Percentiles rank a stretch among this genome's conserved stretches.
Conservation (phyloP, 2,888 invertebrate genomes). For the Hyppa rectilinea region DNA sequence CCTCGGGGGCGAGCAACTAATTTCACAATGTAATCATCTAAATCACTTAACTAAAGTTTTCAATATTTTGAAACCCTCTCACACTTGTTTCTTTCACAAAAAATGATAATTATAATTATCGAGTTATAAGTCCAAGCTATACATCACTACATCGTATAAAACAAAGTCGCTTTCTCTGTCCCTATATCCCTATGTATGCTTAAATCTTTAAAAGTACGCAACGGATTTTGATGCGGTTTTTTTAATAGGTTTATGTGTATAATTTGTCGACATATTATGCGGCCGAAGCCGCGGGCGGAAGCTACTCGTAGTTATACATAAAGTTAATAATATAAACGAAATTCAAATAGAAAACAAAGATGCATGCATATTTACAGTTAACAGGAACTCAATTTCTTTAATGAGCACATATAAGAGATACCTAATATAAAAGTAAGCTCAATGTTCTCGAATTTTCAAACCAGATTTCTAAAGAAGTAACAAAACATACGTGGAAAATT, state of each 20-base stretch:
- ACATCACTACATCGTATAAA: too few relatives aligned
- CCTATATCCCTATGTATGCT: too few relatives aligned
- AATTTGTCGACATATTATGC: too few relatives aligned
- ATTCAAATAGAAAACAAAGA: background rate
- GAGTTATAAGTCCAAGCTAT: too few relatives aligned
- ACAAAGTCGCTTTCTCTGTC: too few relatives aligned
- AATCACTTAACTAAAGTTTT: slow-evolving; percentile 29
- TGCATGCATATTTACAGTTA: background rate
- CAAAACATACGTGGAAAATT: slow-evolving; percentile 1
- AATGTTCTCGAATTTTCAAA: slow-evolving; percentile 1
- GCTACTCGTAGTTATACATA: too few relatives aligned
- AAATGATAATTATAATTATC: too few relatives aligned
- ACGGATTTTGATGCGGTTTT: too few relatives aligned
- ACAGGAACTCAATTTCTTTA: background rate
- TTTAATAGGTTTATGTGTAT: too few relatives aligned
- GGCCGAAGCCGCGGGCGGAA: too few relatives aligned
- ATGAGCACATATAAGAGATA: background rate
- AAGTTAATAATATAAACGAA: background rate
- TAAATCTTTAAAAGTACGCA: too few relatives aligned
- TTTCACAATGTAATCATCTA: slow-evolving; percentile 41
- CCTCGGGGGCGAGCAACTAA: slow-evolving; percentile 32
- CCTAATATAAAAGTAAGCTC: background rate
- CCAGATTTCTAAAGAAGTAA: background rate
- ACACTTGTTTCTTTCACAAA: background rate
- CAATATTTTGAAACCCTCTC: slow-evolving; percentile 7